phyloP scores from a whole-genome alignment of 2,113 vertebrate species.

The Oxyruncus cristatus region DNA sequence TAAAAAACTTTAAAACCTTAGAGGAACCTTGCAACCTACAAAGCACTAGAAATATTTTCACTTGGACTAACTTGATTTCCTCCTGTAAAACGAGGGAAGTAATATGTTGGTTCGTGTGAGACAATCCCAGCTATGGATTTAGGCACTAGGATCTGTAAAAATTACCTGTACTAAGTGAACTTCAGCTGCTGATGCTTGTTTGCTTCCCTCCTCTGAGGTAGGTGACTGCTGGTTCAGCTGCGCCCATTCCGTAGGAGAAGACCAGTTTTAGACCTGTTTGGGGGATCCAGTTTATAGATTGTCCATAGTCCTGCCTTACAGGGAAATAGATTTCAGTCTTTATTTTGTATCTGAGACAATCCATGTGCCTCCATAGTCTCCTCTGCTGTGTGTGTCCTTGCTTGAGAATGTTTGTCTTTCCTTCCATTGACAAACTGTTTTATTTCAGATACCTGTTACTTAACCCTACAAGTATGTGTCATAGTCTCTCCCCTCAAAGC shows the following conservation, averaged over 20 bases:
- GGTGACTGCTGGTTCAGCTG: not conserved
- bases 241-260: not conserved
- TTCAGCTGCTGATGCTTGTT: not conserved
- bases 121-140: not conserved
- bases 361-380: not conserved
- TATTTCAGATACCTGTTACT: not conserved
- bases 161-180: not conserved
- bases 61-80: not conserved
- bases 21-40: not conserved
- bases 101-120: not conserved
- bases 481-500: not conserved
- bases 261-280: not conserved
- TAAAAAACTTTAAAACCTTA: not conserved
- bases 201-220: not conserved
- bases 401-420: not conserved
- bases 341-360: not conserved
- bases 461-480: not conserved
- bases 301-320: fast-evolving
- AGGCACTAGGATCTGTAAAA: not conserved
- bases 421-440: not conserved
- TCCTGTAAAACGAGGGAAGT: not conserved
- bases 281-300: not conserved
- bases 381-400: not conserved
- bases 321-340: not conserved
- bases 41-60: not conserved